phyloP scores from a whole-genome alignment of 2,113 vertebrate genomes.

The Indicator indicator region DNA sequence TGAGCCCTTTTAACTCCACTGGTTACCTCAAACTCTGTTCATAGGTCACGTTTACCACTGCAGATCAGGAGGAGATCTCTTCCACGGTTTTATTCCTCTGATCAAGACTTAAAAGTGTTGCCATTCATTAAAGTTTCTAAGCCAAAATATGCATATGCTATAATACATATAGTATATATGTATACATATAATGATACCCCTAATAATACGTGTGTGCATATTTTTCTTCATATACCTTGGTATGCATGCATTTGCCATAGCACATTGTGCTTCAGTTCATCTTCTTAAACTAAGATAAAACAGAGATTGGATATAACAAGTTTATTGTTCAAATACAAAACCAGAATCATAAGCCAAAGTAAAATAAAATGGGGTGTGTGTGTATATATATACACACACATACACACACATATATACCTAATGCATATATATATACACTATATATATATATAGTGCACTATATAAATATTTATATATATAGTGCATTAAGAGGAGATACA shows the following conservation, averaged over 20 bases:
- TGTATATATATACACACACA: no score
- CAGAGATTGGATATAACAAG: background rate
- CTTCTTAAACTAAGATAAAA: background rate
- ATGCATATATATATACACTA: no score
- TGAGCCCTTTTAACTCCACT: background rate
- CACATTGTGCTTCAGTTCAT: background rate
- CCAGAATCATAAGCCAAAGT: background rate
- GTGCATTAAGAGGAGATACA: background rate
- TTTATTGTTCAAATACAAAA: background rate
- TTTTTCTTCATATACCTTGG: background rate
- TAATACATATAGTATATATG: background rate
- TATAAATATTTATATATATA: no score
- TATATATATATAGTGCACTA: no score
- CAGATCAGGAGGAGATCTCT: background rate
- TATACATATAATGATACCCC: background rate
- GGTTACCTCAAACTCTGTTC: background rate
- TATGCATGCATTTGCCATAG: background rate
- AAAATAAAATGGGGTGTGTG: background rate
- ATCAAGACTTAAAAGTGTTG: background rate
- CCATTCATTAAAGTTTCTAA: background rate
- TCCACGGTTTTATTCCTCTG: background rate
- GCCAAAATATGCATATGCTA: background rate
- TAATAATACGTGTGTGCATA: background rate
- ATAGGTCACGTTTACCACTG: background rate
- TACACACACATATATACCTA: no score